Percentiles rank a stretch among this genome's conserved stretches.
These are phyloP conservation scores for Manis crassicaudata DNA, from an alignment of 2,797 vertebrate genomes.

Conservation along the genomic window DNA sequence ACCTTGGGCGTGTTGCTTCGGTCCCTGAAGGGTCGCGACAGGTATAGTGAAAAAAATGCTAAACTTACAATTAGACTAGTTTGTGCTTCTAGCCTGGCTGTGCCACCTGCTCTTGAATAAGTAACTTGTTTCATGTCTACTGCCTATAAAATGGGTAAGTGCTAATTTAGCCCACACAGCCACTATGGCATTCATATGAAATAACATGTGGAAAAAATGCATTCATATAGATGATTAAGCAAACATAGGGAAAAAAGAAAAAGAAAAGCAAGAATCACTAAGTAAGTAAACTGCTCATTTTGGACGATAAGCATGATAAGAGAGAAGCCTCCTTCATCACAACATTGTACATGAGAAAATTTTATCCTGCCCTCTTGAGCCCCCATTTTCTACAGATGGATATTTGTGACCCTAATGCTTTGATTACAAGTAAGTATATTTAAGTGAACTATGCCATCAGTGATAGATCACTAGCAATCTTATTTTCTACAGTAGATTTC, in stretches of 20 bases:
- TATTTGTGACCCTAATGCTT: neutral
- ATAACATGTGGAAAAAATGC: neutral
- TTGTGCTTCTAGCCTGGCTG: neutral
- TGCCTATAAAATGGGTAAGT: neutral
- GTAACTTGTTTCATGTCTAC: neutral
- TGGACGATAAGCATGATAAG: neutral
- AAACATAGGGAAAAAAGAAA: neutral
- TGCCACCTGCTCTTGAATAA: neutral
- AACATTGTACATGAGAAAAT: neutral
- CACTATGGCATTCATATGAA: neutral
- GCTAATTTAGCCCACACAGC: neutral
- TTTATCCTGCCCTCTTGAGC: neutral
- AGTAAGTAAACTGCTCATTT: neutral
- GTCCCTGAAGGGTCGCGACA: too few species aligned
- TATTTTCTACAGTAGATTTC: neutral
- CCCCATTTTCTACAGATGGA: neutral
- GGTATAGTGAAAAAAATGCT: neutral
- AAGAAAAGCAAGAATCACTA: neutral
- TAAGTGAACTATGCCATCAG: neutral
- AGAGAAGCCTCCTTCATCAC: neutral
- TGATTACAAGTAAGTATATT: neutral
- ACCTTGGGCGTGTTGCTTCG: too few species aligned
- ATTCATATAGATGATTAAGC: neutral
- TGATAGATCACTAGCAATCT: neutral
- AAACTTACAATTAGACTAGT: neutral